phyloP scores from a whole-genome alignment of 2,888 invertebrate genomes.

The Volucella inflata region DNA sequence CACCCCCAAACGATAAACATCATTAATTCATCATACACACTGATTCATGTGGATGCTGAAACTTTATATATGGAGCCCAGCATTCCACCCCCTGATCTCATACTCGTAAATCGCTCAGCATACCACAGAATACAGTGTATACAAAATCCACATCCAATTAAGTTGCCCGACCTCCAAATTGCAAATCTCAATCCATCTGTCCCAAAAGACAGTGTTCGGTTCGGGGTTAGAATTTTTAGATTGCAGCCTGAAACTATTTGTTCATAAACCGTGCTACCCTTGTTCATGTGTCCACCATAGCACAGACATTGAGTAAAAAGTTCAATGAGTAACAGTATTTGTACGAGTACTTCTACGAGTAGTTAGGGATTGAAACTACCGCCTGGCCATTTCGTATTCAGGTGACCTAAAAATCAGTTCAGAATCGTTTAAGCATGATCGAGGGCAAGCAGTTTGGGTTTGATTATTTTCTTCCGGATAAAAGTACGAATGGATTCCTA shows the following conservation, averaged over 20 bases:
- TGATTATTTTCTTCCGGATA: conserved; percentile 36
- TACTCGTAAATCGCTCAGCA: conserved; percentile 58
- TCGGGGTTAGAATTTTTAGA: conserved; percentile 65
- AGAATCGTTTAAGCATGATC: conserved; percentile 59
- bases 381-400: conserved; percentile 74
- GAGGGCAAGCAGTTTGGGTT: conserved; percentile 55
- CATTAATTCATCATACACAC: conserved; percentile 72
- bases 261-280: too few relatives aligned
- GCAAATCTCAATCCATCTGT: conserved; percentile 73
- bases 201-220: conserved; percentile 71
- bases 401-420: conserved; percentile 74
- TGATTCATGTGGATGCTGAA: conserved; percentile 34
- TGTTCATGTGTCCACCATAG: not conserved
- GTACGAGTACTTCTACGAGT: conserved; percentile 14
- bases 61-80: conserved; percentile 7
- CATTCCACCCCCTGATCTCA: not conserved
- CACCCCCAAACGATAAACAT: conserved; percentile 64
- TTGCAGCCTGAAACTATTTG: conserved; percentile 35
- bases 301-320: too few relatives aligned
- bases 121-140: conserved; percentile 3
- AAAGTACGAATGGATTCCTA: conserved; percentile 49
- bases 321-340: too few relatives aligned
- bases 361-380: conserved; percentile 10
- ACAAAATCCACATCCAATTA: conserved; percentile 67
- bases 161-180: conserved; percentile 74